Base-by-base conservation (phyloP, 2,113 vertebrate genomes). In the Oplegnathus fasciatus region DNA sequence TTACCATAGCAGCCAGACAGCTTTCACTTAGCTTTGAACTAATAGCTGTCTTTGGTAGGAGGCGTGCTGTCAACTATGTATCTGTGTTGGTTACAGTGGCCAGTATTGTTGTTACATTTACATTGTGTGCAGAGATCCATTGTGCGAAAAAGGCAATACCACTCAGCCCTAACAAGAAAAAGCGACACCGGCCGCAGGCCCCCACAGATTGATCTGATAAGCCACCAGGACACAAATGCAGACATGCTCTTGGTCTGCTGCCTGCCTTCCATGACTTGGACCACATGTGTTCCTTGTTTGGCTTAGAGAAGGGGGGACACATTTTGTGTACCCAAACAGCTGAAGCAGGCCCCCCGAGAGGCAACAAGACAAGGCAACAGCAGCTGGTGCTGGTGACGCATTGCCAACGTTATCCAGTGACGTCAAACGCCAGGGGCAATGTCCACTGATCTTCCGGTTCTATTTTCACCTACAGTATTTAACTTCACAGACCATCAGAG, bases 301-400 rank as follows among this genome's bases (percentile, higher is more conserved):
- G 89, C 69, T 77, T 72, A 48, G 48, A 54, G 79, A 85, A 73
- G 75, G 76, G n/a, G 84, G 90, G 91, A 85, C 82, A 87, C 82
- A 80, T 77, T 90, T 89, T 89, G 90, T 86, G 77, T 86, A 89
- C 86, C 81, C 73, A 94, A 88, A 93, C 93, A 95, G 93, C 91
- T 94, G 89, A 95, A 91, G 88, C 77, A 55, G 88, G 48, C 86
- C 92, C 90, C 91, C 87, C 10, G 46, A 84, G 91, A 92, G 93
- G 76, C 48, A 67, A 72, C 76, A 69, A 73, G 77, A 86, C 80
- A 74, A 88, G 84, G 87, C 86, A 50, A 77, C 88, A 88, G 89
- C 95, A 93, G 93, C 92, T 94, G 93, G 92, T 89, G 85, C 88
- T 78, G 55, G 64, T 95, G 94, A 95, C 88, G 84, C 93, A 89